Evolutionary conservation across 2,113 vertebrate species (phyloP).

Genomic region (Salvator merianae): DNA sequence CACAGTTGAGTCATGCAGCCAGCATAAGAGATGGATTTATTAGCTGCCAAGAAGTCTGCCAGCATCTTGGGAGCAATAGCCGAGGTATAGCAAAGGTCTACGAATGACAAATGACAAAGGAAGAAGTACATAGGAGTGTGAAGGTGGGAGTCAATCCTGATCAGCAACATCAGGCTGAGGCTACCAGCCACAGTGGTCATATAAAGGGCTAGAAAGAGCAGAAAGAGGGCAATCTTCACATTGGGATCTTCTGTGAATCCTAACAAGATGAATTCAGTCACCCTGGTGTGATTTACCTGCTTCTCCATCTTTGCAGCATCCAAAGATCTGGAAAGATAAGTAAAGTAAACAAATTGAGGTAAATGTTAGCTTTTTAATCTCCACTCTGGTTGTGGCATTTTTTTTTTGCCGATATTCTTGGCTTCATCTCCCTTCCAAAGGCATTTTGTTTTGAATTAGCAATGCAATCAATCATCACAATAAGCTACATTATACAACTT

Average conservation of each 20-base stretch:
- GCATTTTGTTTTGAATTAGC: too few species aligned
- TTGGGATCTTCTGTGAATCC: conserved; percentile 6
- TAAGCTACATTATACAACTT: too few species aligned
- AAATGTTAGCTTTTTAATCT: neutral
- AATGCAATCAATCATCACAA: too few species aligned
- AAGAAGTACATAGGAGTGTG: neutral
- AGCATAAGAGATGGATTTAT: neutral
- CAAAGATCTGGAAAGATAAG: neutral
- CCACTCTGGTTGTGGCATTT: too few species aligned
- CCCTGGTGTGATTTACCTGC: neutral
- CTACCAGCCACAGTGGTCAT: neutral
- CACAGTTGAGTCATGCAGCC: conserved; percentile 20
- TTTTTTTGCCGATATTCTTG: too few species aligned
- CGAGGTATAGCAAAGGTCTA: neutral
- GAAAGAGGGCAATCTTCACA: neutral
- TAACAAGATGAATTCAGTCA: conserved; percentile 4
- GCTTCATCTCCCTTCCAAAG: too few species aligned
- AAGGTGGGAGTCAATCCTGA: neutral
- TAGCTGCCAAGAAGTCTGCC: neutral
- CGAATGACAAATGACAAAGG: neutral
- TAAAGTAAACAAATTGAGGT: neutral
- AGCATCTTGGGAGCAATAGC: conserved; percentile 25
- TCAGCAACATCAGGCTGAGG: conserved; percentile 1
- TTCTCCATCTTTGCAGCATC: neutral
- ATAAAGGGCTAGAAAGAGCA: neutral